Conservation (phyloP, 2,888 invertebrate genomes). For the Tenthredo mesomela region DNA sequence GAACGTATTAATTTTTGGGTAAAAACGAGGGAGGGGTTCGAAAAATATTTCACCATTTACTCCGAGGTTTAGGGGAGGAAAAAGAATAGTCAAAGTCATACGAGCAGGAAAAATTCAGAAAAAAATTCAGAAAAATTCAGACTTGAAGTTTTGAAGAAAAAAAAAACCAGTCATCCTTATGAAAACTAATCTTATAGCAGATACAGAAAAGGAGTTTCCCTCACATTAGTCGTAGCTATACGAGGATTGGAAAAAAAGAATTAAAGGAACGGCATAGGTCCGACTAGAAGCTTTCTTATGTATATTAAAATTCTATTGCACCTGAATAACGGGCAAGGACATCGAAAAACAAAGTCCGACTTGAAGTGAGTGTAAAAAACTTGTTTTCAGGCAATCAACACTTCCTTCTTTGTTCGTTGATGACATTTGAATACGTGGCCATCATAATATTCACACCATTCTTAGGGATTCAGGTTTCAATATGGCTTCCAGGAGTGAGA, state of each 20-base stretch:
- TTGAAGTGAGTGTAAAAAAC: constrained; percentile 59
- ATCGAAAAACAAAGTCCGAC: constrained; percentile 49
- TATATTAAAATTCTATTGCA: constrained; percentile 36
- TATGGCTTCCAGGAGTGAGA: constrained; percentile 65
- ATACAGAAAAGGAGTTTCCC: not conserved
- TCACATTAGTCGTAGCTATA: not conserved
- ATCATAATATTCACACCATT: constrained; percentile 77
- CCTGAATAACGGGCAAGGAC: constrained; percentile 52
- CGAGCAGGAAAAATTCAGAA: not conserved
- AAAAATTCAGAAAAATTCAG: too few relatives aligned
- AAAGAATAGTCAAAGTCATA: not conserved
- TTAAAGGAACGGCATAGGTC: not conserved
- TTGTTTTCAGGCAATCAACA: constrained; percentile 76
- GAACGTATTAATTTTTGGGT: not conserved
- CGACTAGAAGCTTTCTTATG: not conserved
- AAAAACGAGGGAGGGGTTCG: not conserved
- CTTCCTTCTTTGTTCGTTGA: constrained; percentile 70
- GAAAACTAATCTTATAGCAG: not conserved
- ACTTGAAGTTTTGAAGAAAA: not conserved
- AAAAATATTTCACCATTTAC: not conserved
- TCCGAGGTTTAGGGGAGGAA: not conserved
- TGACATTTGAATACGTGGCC: constrained; percentile 75
- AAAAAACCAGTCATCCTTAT: not conserved
- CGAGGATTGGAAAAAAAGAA: not conserved
- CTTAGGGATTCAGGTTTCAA: constrained; percentile 71